Evolutionary conservation across 2,113 vertebrate species (phyloP), one percentile per base, ranked within the genome.

Genomic region (Hepsetus odoe): DNA sequence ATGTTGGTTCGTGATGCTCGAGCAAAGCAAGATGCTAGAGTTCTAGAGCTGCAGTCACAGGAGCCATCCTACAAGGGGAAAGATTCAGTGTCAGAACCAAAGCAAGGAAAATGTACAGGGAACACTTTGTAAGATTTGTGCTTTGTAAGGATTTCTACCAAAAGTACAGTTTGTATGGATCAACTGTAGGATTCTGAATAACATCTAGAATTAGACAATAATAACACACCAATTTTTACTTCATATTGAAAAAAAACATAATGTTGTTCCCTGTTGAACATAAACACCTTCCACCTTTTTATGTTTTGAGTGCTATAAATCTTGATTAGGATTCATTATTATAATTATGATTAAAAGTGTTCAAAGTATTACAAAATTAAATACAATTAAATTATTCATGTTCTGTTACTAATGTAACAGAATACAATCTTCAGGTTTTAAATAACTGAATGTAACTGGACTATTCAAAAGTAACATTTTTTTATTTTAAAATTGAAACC

Each of bases 1-100:
- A 90, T 9, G 1, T 89, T 49, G 30, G 93, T 91, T 78, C 96
- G 94, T 72, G 95, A 95, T 0, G 95, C 88, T 69, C 97, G 94
- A 76, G 95, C 85, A 0, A 98, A 98, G 89, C 97, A 98, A 90
- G 96, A 98, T 59, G 95, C 90, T 86, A 97, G 88, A 14, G 96
- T 93, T 86, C 94, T 91, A 77, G 96, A 91, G 86, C 92, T 96
- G 86, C 95, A 97, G 81, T 96, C 95, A 67, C 96, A 96, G 53
- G 93, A 92, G n/a, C 82, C 87, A 18, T 97, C 96, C 97, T 98
- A 88, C 10, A 78, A 75, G 76, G 84, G 79, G 26, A 56, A 89
- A 74, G 13, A 70, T 33, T 59, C 6, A 55, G 59, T 49, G 16
- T 40, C 20, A 61, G 58, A 32, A 12, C 44, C 14, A 70, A 24